A percentile compares a stretch with the other conserved stretches of the same genome.
Conservation (phyloP, 1,140 invertebrate species). For the Druon quercuslanigerum region DNA sequence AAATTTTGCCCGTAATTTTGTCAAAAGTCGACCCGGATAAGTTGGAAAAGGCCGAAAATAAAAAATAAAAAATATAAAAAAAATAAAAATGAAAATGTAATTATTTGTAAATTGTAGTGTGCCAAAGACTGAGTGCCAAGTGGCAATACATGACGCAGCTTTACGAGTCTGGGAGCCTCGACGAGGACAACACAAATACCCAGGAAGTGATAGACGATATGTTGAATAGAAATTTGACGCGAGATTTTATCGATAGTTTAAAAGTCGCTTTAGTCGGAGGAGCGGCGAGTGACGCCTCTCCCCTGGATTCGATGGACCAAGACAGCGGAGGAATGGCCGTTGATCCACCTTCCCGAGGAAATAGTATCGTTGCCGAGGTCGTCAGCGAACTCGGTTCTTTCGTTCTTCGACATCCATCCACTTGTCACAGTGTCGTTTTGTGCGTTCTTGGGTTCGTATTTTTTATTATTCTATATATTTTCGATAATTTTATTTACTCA, state of each 20-base stretch:
- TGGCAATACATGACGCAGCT: slow-evolving; percentile 87
- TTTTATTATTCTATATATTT: no score
- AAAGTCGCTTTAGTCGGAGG: slow-evolving; percentile 81
- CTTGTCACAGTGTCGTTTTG: slow-evolving; percentile 80
- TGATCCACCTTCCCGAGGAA: slow-evolving; percentile 77
- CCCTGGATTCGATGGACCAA: slow-evolving; percentile 80
- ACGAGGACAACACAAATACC: slow-evolving; percentile 87
- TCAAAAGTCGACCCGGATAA: no score
- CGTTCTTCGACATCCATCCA: slow-evolving; percentile 80
- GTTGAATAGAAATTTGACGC: slow-evolving; percentile 88
- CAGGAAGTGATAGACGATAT: slow-evolving; percentile 94
- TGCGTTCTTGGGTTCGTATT: slow-evolving; percentile 77
- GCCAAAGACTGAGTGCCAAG: slow-evolving; percentile 83
- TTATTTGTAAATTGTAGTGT: slow-evolving; percentile 76
- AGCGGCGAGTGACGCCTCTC: slow-evolving; percentile 70
- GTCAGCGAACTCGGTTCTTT: slow-evolving; percentile 85
- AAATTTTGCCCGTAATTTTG: no score
- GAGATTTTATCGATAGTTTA: slow-evolving; percentile 90
- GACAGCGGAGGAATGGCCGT: slow-evolving; percentile 79
- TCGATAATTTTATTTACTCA: no score
- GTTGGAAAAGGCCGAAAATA: no score
- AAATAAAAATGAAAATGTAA: no score
- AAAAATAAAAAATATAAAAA: no score
- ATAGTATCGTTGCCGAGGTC: slow-evolving; percentile 79
- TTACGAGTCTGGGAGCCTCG: slow-evolving; percentile 84